phyloP scores from a whole-genome alignment of 1,140 invertebrate genomes.

The Philaenus spumarius region DNA sequence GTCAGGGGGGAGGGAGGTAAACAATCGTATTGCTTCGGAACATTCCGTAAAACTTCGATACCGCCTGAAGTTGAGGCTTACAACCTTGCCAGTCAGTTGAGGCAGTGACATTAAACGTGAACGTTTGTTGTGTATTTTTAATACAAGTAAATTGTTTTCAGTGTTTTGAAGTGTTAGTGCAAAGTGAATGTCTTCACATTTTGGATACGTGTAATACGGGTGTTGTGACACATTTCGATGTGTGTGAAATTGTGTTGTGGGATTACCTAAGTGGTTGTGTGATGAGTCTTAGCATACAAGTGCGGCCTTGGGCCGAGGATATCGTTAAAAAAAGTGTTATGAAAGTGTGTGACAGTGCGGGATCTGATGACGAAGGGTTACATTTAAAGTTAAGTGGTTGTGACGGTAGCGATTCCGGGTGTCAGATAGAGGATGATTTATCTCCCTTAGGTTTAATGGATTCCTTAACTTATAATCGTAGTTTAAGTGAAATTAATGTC shows the following conservation, averaged over 20 bases:
- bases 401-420: slow-evolving; percentile 4
- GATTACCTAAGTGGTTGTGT: slow-evolving; percentile 5
- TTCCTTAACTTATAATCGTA: slow-evolving; percentile 1
- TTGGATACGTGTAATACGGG: not conserved
- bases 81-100: not conserved
- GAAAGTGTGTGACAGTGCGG: slow-evolving; percentile 1
- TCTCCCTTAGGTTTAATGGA: slow-evolving; percentile 1
- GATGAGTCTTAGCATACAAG: slow-evolving; percentile 5
- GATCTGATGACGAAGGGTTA: not conserved
- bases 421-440: slow-evolving; percentile 2
- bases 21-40: no score
- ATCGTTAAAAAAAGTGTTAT: not conserved
- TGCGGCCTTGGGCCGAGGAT: not conserved
- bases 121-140: not conserved
- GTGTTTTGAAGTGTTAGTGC: not conserved
- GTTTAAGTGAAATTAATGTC: no score
- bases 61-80: no score
- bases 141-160: not conserved
- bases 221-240: not conserved
- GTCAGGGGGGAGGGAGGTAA: no score
- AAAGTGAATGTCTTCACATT: not conserved
- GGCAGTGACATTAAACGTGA: not conserved
- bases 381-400: not conserved
- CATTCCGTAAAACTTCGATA: no score
- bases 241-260: not conserved